phyloP scores from a whole-genome alignment of 2,113 vertebrate genomes.

The Triplophysa siluroides region DNA sequence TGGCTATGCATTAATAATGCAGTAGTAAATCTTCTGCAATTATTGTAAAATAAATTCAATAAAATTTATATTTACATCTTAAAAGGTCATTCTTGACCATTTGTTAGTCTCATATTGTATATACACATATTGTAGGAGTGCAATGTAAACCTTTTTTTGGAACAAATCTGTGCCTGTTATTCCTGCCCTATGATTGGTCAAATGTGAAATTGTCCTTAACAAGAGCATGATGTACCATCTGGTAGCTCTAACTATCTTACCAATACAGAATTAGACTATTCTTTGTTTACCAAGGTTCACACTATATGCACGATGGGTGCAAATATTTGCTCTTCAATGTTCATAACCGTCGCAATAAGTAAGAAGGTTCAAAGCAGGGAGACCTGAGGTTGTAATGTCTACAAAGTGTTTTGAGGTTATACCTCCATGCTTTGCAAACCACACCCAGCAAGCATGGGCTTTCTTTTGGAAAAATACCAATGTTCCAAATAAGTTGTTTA shows the following conservation, averaged over 20 bases:
- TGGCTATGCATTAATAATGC: not conserved
- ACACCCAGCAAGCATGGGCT: conserved; percentile 22
- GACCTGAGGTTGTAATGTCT: conserved; percentile 7
- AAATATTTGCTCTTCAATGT: not conserved
- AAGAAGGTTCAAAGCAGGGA: conserved; percentile 12
- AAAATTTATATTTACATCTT: not conserved
- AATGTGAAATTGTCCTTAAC: not conserved
- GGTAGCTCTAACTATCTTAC: too few species aligned
- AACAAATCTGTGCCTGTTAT: not conserved
- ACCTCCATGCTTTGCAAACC: not conserved
- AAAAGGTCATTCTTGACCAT: conserved; percentile 16
- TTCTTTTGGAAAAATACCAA: not conserved
- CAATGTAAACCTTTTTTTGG: not conserved
- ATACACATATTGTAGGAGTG: not conserved
- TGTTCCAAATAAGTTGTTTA: not conserved
- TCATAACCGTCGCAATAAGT: not conserved
- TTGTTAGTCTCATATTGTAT: not conserved
- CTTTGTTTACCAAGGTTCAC: not conserved
- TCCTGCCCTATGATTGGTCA: not conserved
- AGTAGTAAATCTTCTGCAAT: not conserved
- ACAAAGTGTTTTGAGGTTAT: not conserved
- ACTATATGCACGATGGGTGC: not conserved
- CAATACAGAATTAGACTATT: too few species aligned
- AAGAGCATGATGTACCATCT: too few species aligned
- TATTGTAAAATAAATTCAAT: not conserved